Base-by-base conservation (phyloP, 1,140 invertebrate genomes). In the Drosophila biarmipes region DNA sequence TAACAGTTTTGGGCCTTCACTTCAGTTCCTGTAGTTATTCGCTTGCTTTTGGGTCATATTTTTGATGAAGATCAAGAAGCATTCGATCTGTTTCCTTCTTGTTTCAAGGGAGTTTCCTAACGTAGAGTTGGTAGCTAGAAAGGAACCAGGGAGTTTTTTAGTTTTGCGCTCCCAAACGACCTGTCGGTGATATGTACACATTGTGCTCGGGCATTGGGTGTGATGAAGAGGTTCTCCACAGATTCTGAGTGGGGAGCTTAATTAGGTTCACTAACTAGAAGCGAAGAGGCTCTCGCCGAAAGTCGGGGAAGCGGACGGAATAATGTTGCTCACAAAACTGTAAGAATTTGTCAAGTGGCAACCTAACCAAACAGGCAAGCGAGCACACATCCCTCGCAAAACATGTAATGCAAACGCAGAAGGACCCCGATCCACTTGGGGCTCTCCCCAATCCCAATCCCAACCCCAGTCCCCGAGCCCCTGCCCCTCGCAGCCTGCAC, bases 311-410 rank as follows among this genome's bases (percentile, higher is more conserved):
- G 73, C 80, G 73, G 48, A 66, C 55, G 43, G 34, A 77, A 85
- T 67, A 67, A 86, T 78, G 63, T 77, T 82, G 79, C 80, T 75
- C 46, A 62, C 56, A 77, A 86, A 77, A 86, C 78, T 87, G 81
- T 68, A 76, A 75, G 78, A 89, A 87, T 76, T 89, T 87, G 84
- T 87, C 82, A 86, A 86, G 82, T 87, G 82, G 69, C 82, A 85
- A 61, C 67, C 67, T 71, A 71, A 56, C 67, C 67, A 73, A 34
- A 72, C 53, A 73, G 37, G 63, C 58, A 64, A 43, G 37, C 58
- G 73, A 51, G 52, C 42, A 56, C 46, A 54, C 52, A 61, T n/a
- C 59, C 59, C 59, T 11, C 6, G 35, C 35, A 38, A 45, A 63
- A 40, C 59, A 51, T 58, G 51, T 63, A 54, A 45, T 51, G 34